Base-by-base conservation (phyloP, 2,888 invertebrate species). In the Axea sp. region DNA sequence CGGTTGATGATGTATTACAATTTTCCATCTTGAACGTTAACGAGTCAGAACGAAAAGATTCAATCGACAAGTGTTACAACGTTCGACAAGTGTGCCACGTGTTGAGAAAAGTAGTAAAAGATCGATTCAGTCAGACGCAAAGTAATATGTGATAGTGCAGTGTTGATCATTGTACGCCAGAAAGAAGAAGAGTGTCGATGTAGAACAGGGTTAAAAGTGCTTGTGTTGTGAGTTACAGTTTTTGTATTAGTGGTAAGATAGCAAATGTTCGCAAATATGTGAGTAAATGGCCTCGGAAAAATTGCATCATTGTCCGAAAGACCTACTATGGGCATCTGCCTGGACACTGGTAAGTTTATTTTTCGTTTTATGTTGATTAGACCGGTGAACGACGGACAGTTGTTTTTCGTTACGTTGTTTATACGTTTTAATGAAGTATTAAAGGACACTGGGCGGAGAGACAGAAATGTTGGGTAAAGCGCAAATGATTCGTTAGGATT, bases 301-400 rank as follows among this genome's bases (percentile, higher is more conserved):
- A 78, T 78, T 80, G 81, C 76, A 76, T 76, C 80, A 81, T 77
- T 79, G 81, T 80, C 78, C 78, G 79, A 83, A 81, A 80, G 78
- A 84, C 84, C 83, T 87, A 88, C 86, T 88, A 89, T 89, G 89
- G 89, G 89, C 88, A 89, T 88, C 86, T 89, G 89, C 87, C 86
- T 89, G 86, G 89, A 89, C 87, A 89, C 89, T 86, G 89, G 89
- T 89, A 76, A 82, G 85, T 81, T 77, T 19, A 33, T 11, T 5
- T 1, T 35, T 35, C 4, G 19, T n/a, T n/a, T n/a, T n/a, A n/a
- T n/a, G n/a, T n/a, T n/a, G n/a, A n/a, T n/a, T n/a, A n/a, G n/a
- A n/a, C n/a, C n/a, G n/a, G n/a, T n/a, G n/a, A n/a, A n/a, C n/a
- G n/a, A n/a, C n/a, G n/a, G n/a, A n/a, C n/a, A n/a, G n/a, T n/a